Evolutionary conservation across 2,797 vertebrate genomes (phyloP), one percentile per base, ranked within the genome.

Genomic region (Lepus townsendii): DNA sequence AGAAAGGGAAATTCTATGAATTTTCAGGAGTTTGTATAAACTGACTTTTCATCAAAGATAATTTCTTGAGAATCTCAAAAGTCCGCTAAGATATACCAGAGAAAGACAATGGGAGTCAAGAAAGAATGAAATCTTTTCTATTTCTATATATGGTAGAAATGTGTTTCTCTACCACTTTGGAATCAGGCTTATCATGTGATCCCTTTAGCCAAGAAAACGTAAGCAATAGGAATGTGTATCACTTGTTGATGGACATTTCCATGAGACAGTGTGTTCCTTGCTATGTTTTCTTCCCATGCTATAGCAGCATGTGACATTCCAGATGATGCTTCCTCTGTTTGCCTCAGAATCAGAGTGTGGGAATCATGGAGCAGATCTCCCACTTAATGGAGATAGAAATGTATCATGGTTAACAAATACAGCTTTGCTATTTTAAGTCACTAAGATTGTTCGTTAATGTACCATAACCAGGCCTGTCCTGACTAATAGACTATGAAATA

Each of bases 401-500:
- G 22, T 84, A 63, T 87, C 57, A 88, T 73, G 32, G 17, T 76
- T 88, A 88, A 84, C 54, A 92, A 88, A 73, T 57, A 88, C 3
- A 85, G 75, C 83, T 91, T 88, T 65, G 63, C 22, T 92, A 54
- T 54, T 90, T 86, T 89, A 94, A 93, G 60, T 88, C 69, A 94
- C 22, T 69, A 75, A 50, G 75, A 78, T 60, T 94, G 38, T 92
- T 71, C 86, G 79, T 89, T 90, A 95, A 90, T 84, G 68, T 83
- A 93, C 80, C 63, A 93, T 86, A 95, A 72, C 72, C 32, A 84
- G 69, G 13, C 8, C 50, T 84, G 20, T 84, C 38, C 57, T 88
- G 60, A 83, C 75, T 95, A 89, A 83, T 50, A 94, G 65, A 75
- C 91, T 90, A 95, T 92, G 38, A 87, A 80, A 92, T 89, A 92